Base-by-base conservation (phyloP, 92 coral and sea anemone genomes). In the Metridium senile region DNA sequence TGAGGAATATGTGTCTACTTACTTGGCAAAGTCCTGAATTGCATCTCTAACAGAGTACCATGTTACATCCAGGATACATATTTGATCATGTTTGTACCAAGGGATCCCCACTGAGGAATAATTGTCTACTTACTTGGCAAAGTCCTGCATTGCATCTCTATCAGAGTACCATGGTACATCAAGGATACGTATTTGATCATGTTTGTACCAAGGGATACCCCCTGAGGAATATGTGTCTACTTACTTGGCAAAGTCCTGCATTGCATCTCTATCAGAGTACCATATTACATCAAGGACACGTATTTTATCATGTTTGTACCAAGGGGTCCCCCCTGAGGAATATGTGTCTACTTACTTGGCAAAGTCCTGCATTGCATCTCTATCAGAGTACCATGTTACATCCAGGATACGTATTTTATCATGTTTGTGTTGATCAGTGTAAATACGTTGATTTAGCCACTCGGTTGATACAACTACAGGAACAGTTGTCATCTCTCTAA, bases 161-260 rank as follows among this genome's bases (percentile, higher is more conserved):
- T 59, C 77, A 30, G 85, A 79, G 62, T 83, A 84, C 97, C 97
- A 91, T 11, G 92, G 87, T 28, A 80, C 79, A 43, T 91, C 97
- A 22, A 91, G 78, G 29, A 87, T 66, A 35, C 75, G 85, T 20
- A 91, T 72, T 56, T 45, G 30, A 68, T 7, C 70, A 20, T 64
- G 21, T 8, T 8, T 29, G 30, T 56, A n/a, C n/a, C n/a, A n/a
- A n/a, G n/a, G n/a, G n/a, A n/a, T n/a, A n/a, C n/a, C n/a, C n/a
- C n/a, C n/a, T n/a, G n/a, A n/a, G n/a, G n/a, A n/a, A n/a, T n/a
- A n/a, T n/a, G n/a, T n/a, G n/a, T n/a, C n/a, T n/a, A 69, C 86
- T 83, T 84, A 87, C 84, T 81, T 83, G 7, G 87, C 62, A 34
- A 87, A 91, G 64, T 69, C 88, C 21, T 73, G 49, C 82, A 81